Percentiles rank a stretch among this genome's conserved stretches.
phyloP scores from a whole-genome alignment of 2,888 invertebrate species.

The Megastigmus dorsalis region DNA sequence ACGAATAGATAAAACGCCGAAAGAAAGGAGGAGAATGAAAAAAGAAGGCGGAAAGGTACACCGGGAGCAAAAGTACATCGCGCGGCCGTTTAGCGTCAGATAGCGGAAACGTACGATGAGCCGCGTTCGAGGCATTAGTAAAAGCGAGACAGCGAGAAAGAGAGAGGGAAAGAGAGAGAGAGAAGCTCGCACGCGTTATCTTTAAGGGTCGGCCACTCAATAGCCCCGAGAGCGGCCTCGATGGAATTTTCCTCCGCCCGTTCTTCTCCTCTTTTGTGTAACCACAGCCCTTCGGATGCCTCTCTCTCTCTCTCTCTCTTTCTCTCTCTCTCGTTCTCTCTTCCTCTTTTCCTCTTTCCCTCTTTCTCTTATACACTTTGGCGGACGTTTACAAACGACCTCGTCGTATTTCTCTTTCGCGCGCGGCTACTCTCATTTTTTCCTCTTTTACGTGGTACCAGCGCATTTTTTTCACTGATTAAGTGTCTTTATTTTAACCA shows the following conservation, averaged over 20 bases:
- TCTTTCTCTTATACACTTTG: neutral
- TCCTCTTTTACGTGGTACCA: neutral
- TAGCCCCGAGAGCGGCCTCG: slow-evolving; percentile 61
- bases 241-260: slow-evolving; percentile 60
- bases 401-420: slow-evolving; percentile 36
- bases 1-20: slow-evolving; percentile 19
- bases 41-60: too few relatives aligned
- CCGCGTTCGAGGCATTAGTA: slow-evolving; percentile 53
- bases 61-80: neutral
- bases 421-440: slow-evolving; percentile 37
- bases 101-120: slow-evolving; percentile 61
- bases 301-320: neutral
- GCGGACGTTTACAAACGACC: slow-evolving; percentile 32
- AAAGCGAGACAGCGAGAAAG: too few relatives aligned
- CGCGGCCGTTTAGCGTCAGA: slow-evolving; percentile 73
- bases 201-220: slow-evolving; percentile 67
- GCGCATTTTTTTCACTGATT: neutral
- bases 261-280: slow-evolving; percentile 38
- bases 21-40: slow-evolving; percentile 5
- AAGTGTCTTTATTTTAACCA: slow-evolving; percentile 16
- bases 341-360: slow-evolving; percentile 2
- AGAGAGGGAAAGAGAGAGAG: neutral
- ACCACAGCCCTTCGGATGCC: neutral
- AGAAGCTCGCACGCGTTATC: slow-evolving; percentile 29
- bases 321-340: neutral